Evolutionary conservation across 2,113 vertebrate species (phyloP).

Genomic region (Ptyas mucosa): DNA sequence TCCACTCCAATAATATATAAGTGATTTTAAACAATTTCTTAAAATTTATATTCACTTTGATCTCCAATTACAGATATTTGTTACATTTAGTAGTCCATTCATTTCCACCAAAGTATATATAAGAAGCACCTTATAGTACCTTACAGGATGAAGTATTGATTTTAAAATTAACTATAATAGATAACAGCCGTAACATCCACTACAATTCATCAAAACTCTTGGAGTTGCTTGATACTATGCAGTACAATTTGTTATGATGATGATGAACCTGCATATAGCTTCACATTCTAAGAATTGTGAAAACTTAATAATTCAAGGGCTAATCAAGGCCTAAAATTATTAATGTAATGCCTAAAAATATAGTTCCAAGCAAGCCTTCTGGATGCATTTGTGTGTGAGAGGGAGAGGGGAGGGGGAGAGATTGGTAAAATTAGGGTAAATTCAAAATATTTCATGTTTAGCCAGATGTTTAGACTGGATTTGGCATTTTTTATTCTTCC

Average conservation of each 20-base stretch:
- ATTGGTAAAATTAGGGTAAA: not conserved
- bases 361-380: too few species aligned
- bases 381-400: too few species aligned
- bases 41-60: not conserved
- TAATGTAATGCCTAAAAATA: too few species aligned
- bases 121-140: not conserved
- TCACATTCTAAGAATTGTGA: too few species aligned
- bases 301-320: too few species aligned
- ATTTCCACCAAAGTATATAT: not conserved
- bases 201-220: not conserved
- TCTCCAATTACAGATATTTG: not conserved
- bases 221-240: too few species aligned
- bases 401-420: not conserved
- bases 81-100: not conserved
- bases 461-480: not conserved
- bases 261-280: too few species aligned
- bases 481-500: not conserved
- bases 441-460: not conserved
- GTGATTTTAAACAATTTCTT: not conserved
- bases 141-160: not conserved
- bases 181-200: not conserved
- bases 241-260: too few species aligned
- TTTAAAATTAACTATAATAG: not conserved
- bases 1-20: not conserved
- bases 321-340: too few species aligned